These are phyloP conservation scores for Dusona sp. DNA, from an alignment of 2,888 invertebrate species.

Conservation along the genomic window DNA sequence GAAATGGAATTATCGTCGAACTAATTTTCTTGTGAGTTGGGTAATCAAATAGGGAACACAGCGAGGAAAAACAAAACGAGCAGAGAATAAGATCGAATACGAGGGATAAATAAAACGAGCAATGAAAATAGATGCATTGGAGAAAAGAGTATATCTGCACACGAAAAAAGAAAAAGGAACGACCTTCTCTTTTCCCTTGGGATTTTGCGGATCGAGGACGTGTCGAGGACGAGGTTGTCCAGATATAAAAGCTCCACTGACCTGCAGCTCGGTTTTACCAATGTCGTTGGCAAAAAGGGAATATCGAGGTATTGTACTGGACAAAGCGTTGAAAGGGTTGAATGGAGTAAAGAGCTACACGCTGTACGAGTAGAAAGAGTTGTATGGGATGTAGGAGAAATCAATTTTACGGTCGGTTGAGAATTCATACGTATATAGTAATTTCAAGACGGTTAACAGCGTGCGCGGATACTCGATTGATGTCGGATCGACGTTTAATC, in stretches of 20 bases:
- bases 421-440: constrained; percentile 69
- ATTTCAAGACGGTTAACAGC: constrained; percentile 24
- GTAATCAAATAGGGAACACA: background rate
- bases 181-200: constrained; percentile 47
- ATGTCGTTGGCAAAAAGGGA: constrained; percentile 16
- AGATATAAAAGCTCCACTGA: constrained; percentile 31
- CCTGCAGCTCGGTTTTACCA: constrained; percentile 12
- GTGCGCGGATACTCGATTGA: constrained; percentile 37
- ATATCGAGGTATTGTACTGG: constrained; percentile 13
- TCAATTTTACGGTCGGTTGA: constrained; percentile 80
- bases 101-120: background rate
- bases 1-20: background rate
- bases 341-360: constrained; percentile 36
- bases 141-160: background rate
- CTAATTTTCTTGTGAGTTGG: background rate
- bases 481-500: constrained; percentile 46
- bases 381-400: constrained; percentile 73
- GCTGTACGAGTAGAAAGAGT: constrained; percentile 55
- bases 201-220: constrained; percentile 52
- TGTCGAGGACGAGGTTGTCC: constrained; percentile 35
- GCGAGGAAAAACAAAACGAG: background rate
- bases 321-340: constrained; percentile 39
- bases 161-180: constrained; percentile 10
- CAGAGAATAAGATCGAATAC: background rate
- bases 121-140: background rate